These are phyloP conservation scores for Melikaiella ostensackeni DNA, from an alignment of 2,888 invertebrate genomes.

Conservation along the genomic window DNA sequence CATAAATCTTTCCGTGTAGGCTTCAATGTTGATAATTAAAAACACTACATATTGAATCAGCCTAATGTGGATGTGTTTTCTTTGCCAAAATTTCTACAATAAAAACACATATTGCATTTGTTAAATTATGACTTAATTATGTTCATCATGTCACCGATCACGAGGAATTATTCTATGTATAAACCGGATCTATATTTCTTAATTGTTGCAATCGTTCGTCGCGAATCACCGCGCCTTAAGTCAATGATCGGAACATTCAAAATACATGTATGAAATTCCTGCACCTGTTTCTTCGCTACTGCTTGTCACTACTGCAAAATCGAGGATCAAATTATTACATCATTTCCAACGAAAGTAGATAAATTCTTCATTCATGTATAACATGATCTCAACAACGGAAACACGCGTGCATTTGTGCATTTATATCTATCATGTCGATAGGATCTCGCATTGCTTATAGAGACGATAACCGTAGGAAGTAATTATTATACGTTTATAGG, in stretches of 20 bases:
- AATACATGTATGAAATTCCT: neutral
- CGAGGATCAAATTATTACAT: neutral
- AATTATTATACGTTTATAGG: constrained; percentile 23
- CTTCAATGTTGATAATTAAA: no score
- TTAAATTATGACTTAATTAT: neutral
- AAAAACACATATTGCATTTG: neutral
- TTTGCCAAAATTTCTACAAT: neutral
- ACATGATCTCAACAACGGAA: constrained; percentile 10
- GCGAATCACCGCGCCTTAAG: constrained; percentile 7
- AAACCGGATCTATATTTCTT: constrained; percentile 17
- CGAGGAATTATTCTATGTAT: neutral
- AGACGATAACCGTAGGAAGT: constrained; percentile 14
- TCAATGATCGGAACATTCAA: constrained; percentile 9
- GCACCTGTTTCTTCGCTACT: neutral
- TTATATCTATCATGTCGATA: neutral
- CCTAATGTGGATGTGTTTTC: no score
- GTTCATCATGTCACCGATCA: neutral
- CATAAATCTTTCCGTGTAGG: no score
- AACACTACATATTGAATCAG: no score
- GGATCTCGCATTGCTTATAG: neutral
- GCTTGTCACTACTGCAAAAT: neutral
- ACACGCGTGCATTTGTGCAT: neutral
- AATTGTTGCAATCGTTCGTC: constrained; percentile 1
- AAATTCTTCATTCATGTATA: neutral
- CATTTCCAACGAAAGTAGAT: neutral